Evolutionary conservation across 2,113 vertebrate species (phyloP).

Genomic region (Lampris megalopsis): DNA sequence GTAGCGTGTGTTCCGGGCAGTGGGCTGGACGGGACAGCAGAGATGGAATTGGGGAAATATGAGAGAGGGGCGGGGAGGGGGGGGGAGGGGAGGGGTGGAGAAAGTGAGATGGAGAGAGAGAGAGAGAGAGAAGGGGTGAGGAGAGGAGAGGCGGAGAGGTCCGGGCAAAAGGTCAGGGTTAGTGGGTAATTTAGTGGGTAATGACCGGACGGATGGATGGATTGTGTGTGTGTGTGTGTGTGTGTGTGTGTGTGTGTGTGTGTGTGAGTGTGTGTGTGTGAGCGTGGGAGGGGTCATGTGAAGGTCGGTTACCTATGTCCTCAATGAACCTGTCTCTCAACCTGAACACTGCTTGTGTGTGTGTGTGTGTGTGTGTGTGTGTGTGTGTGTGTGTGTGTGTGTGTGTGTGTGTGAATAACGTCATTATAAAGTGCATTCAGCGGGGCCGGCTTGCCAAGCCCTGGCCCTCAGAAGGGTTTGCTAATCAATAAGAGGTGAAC

Average conservation of each 20-base stretch:
- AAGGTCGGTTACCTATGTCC: background rate
- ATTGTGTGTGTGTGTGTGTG: conserved; percentile 8
- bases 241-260: conserved; percentile 20
- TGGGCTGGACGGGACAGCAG: too few species aligned
- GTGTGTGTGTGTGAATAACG: conserved; percentile 17
- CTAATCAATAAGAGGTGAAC: conserved; percentile 62
- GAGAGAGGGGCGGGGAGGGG: too few species aligned
- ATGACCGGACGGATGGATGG: too few species aligned
- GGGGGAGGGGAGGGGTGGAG: too few species aligned
- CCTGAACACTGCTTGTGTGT: conserved; percentile 6
- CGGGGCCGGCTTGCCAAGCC: conserved; percentile 42
- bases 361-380: background rate
- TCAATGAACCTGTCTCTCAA: background rate
- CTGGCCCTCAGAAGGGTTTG: conserved; percentile 64
- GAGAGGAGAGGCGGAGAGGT: too few species aligned
- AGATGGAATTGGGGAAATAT: too few species aligned
- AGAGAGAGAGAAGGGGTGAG: too few species aligned
- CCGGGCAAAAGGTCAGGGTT: too few species aligned
- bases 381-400: conserved; percentile 4
- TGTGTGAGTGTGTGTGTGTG: conserved; percentile 38
- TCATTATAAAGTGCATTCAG: conserved; percentile 51
- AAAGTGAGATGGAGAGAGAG: too few species aligned
- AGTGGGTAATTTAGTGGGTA: too few species aligned
- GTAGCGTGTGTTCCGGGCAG: background rate
- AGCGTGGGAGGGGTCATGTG: conserved; percentile 14